phyloP scores from a whole-genome alignment of 2,113 vertebrate species.

The Nicator chloris region DNA sequence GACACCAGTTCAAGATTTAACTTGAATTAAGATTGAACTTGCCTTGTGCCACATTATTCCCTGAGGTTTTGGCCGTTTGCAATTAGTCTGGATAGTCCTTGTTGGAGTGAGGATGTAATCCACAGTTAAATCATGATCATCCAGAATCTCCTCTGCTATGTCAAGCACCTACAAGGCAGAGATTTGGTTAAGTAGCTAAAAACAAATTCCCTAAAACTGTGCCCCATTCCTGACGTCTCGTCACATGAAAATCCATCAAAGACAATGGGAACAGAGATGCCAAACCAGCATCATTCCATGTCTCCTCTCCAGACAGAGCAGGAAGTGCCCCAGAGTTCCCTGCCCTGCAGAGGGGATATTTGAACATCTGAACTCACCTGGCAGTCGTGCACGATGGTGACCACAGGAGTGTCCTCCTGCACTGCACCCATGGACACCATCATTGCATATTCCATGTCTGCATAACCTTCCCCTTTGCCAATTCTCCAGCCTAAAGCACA shows the following conservation, averaged over 20 bases:
- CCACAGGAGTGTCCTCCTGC: slow-evolving; percentile 79
- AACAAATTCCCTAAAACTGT: background rate
- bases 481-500: slow-evolving; percentile 84
- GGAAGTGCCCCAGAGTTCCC: background rate
- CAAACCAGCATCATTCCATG: background rate
- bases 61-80: slow-evolving; percentile 76
- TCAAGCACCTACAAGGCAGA: slow-evolving; percentile 80
- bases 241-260: background rate
- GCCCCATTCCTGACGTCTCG: background rate
- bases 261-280: background rate
- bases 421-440: slow-evolving; percentile 91
- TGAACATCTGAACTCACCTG: slow-evolving; percentile 74
- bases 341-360: fast-evolving
- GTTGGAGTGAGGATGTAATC: slow-evolving; percentile 95
- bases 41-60: slow-evolving; percentile 93
- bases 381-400: slow-evolving; percentile 92
- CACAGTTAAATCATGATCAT: slow-evolving; percentile 88
- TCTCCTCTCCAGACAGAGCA: background rate
- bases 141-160: slow-evolving; percentile 84
- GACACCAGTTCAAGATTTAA: background rate
- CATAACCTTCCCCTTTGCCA: slow-evolving; percentile 95
- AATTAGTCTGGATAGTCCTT: slow-evolving; percentile 81
- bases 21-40: background rate
- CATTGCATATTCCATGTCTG: slow-evolving; percentile 95
- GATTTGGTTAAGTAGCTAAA: background rate